Evolutionary conservation across 2,888 invertebrate species (phyloP).

Genomic region (Oscheius sp.): DNA sequence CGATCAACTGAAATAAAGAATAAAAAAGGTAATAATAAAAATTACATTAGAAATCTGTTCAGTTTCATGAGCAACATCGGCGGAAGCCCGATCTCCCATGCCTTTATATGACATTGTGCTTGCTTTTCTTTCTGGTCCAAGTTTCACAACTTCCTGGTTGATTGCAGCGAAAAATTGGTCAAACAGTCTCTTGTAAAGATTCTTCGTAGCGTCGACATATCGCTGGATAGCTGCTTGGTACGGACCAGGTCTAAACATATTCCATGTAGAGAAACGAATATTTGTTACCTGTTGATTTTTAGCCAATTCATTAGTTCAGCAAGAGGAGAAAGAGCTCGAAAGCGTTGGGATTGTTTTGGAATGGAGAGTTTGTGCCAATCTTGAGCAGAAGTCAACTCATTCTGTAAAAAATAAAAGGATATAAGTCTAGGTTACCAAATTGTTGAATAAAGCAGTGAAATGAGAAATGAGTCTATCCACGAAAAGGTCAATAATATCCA

Average conservation of each 20-base stretch:
- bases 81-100: neutral
- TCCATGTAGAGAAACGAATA: neutral
- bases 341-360: constrained; percentile 84
- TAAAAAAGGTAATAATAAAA: neutral
- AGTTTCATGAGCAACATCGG: constrained; percentile 7
- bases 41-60: constrained; percentile 21
- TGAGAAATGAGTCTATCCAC: constrained; percentile 87
- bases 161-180: constrained; percentile 57
- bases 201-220: constrained; percentile 65
- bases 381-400: constrained; percentile 58
- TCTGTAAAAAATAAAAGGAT: constrained; percentile 44
- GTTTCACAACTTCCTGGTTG: constrained; percentile 47
- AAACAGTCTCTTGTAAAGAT: constrained; percentile 64
- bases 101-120: constrained; percentile 2
- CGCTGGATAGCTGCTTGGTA: constrained; percentile 54
- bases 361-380: constrained; percentile 78
- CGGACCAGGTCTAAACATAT: constrained; percentile 77
- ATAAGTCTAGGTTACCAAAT: constrained; percentile 79
- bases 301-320: constrained; percentile 68
- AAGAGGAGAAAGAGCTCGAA: constrained; percentile 84
- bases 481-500: constrained; percentile 84
- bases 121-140: constrained; percentile 2
- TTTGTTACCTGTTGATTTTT: constrained; percentile 42
- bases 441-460: constrained; percentile 92
- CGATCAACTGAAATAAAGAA: constrained; percentile 78